Base-by-base conservation (phyloP, 2,888 invertebrate species). In the Apotomis betuletana region DNA sequence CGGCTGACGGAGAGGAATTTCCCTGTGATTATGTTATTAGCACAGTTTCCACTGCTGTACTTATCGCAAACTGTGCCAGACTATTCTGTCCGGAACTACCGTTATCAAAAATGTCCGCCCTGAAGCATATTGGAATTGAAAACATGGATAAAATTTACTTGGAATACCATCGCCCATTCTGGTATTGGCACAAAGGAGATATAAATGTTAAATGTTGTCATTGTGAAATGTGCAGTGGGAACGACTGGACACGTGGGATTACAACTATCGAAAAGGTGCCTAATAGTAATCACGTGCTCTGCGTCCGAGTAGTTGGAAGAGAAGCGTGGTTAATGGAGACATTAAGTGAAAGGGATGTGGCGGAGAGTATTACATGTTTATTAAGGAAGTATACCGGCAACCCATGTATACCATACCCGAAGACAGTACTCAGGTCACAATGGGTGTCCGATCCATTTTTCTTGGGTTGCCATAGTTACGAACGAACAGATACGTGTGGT, bases 11-110 rank as follows among this genome's bases (percentile, higher is more conserved):
- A 0, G 94, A 95, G 44, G 95, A 95, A 78, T 95, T 94, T 81
- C 93, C 94, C 0, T 96, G 96, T 0, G 97, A 97, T 87, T 97
- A 97, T 80, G 96, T 97, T 3, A 95, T 97, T 57, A 91, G 96
- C 54, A 97, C 97, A 0, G 94, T 96, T 5, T 96, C 97, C 0
- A 91, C 97, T 8, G 97, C 97, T 1, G 96, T 96, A 0, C 85
- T 97, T 41, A 95, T 95, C 80, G 90, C 93, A 54, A 95, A 95
- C 78, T 94, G 95, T 0, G 88, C 93, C 4, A 94, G 93, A 73
- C 83, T 97, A 78, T 97, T 97, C 81, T 95, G 95, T 77, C 97
- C 97, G 0, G 89, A 94, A 0, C 85, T 97, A 59, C 96, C 97
- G 0, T 84, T 94, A 1, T 93, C 94, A 4, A 97, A 97, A 89